These are phyloP conservation scores for Hypothenemus hampei DNA, from an alignment of 1,140 invertebrate genomes.

Conservation along the genomic window DNA sequence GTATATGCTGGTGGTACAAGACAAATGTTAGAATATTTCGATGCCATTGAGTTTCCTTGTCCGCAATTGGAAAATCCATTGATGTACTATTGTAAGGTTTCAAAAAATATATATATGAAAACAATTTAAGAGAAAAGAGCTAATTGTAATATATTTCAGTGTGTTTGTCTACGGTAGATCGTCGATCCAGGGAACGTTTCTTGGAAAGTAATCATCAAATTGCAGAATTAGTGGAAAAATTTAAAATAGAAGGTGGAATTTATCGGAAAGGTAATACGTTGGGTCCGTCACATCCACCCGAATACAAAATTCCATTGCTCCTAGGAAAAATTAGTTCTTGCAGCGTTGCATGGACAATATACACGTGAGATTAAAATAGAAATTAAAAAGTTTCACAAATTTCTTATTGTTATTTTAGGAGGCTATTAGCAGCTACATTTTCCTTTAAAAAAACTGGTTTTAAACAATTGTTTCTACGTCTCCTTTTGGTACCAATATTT, in stretches of 20 bases:
- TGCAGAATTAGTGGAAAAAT: constrained; percentile 84
- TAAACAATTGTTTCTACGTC: constrained; percentile 64
- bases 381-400: too few relatives aligned
- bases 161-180: constrained; percentile 87
- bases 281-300: constrained; percentile 30
- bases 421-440: constrained; percentile 70
- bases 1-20: constrained; percentile 87
- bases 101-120: background rate
- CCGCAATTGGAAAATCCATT: constrained; percentile 87
- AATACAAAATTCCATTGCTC: constrained; percentile 53
- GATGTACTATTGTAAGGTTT: constrained; percentile 86
- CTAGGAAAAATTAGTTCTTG: constrained; percentile 69
- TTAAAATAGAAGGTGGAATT: constrained; percentile 72
- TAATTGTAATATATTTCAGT: constrained; percentile 63
- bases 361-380: constrained; percentile 60
- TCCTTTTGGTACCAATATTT: constrained; percentile 71
- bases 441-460: constrained; percentile 68
- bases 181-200: constrained; percentile 80
- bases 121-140: background rate
- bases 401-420: constrained; percentile 51
- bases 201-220: constrained; percentile 91
- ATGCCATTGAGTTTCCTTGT: constrained; percentile 87
- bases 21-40: constrained; percentile 86
- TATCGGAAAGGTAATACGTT: constrained; percentile 55
- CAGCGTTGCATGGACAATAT: constrained; percentile 67